Base-by-base conservation (phyloP, 2,797 vertebrate genomes). In the Allobates femoralis region DNA sequence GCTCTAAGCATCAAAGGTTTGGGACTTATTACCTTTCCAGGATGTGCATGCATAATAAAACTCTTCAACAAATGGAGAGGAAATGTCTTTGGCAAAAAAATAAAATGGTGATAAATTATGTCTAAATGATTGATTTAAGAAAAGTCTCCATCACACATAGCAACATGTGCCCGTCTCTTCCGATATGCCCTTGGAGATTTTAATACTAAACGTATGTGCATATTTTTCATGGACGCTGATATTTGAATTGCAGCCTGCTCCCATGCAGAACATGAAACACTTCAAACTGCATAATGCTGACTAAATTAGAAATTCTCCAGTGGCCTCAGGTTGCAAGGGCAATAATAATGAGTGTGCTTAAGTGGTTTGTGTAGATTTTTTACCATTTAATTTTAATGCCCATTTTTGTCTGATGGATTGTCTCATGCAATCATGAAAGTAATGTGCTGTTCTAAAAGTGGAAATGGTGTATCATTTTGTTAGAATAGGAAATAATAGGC, bases 161-260 rank as follows among this genome's bases (percentile, higher is more conserved):
- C 94, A 96, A 96, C 96, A 97, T 96, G 95, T 96, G 96, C 96
- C 96, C 92, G 30, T 97, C 96, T 97, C 93, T 93, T 95, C 96
- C 95, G 94, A 94, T 95, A 95, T 95, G 96, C 96, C 96, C 96
- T 94, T 96, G 94, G 97, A 99, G 96, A 96, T 96, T 98, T 96
- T 95, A 96, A 96, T 96, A 92, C 94, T 97, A 98, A 98, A 98
- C 96, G 93, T 97, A 99, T 98, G 98, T 98, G 98, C 97, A 99
- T 99, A 99, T 98, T 97, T 98, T 97, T 97, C 96, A 97, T 96
- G 95, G 95, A 95, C 94, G 94, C 95, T 96, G 95, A 94, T 96
- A 98, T 96, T 98, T 96, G 96, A 97, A 98, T 98, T 97, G 96
- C 95, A 95, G 94, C 92, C 91, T 91, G 91, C 93, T 93, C 92